Evolutionary conservation across 2,113 vertebrate genomes (phyloP), one percentile per base, ranked within the genome.

Genomic region (Percina caprodes): DNA sequence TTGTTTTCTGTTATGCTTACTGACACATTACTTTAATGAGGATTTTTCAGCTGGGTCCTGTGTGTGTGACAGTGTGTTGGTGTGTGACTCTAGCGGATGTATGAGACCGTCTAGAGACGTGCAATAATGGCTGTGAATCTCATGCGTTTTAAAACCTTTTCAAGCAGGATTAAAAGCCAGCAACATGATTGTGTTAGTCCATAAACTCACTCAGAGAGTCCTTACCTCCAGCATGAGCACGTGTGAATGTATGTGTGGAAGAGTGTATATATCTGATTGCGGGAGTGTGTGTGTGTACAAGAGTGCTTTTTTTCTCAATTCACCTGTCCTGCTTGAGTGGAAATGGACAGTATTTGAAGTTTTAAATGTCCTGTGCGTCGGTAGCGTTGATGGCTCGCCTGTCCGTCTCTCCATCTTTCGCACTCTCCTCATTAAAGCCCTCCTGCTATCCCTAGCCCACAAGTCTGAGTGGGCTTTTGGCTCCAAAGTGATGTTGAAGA

Each of bases 401-500:
- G 88, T 92, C 84, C 68, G 79, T 92, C 83, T 85, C 84, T 83
- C 73, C 63, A 87, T 84, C 88, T 77, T 79, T 89, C 26, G 19
- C 74, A 21, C 85, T 88, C 87, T 85, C 85, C 88, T 89, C 89
- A 90, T 92, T 85, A 91, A 89, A 92, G 67, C 89, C 83, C 91
- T 91, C 80, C 79, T 85, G 90, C 85, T 82, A 61, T 87, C 79
- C 79, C 88, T 88, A 92, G 87, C 85, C 89, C 88, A 91, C 91
- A 91, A 87, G 89, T 92, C 91, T 93, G 91, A 93, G 91, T 94
- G 93, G 91, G 92, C 88, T 95, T 88, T 83, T 88, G 90, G 79
- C 76, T 92, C 91, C 89, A 91, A 94, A 95, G 94, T 94, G 93
- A 94, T 92, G 92, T 80, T 94, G 92, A 94, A 95, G 92, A 94